phyloP scores from a whole-genome alignment of 2,888 invertebrate species.

The Mactromeris polynyma region DNA sequence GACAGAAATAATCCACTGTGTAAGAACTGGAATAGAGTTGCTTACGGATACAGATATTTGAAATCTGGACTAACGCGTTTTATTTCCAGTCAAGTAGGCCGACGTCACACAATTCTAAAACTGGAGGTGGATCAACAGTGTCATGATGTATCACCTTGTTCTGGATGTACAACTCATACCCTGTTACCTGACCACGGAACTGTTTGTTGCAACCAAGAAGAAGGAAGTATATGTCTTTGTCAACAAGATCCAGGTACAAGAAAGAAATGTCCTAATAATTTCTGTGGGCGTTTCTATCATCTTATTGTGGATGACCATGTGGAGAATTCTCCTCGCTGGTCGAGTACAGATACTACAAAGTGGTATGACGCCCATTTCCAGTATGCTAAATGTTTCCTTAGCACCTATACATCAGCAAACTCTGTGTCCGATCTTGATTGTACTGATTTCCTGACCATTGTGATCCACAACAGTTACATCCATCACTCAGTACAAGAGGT shows the following conservation, averaged over 20 bases:
- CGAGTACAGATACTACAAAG: neutral
- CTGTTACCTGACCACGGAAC: neutral
- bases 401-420: neutral
- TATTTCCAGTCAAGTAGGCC: neutral
- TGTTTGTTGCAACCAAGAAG: neutral
- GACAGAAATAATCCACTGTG: neutral
- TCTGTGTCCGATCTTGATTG: constrained; percentile 18
- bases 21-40: neutral
- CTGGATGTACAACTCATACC: neutral
- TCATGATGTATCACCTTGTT: neutral
- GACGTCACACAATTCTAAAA: neutral
- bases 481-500: neutral
- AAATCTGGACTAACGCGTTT: neutral
- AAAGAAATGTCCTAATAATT: neutral
- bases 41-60: neutral
- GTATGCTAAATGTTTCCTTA: neutral
- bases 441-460: neutral
- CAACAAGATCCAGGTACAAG: neutral
- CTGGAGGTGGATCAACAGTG: neutral
- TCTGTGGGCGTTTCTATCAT: neutral
- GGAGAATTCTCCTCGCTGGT: neutral
- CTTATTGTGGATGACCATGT: neutral
- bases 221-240: neutral
- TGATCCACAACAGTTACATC: constrained; percentile 30
- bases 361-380: neutral